Evolutionary conservation across 64 coral and sea anemone genomes (phyloP), one percentile per base, ranked within the genome.

Genomic region (Porites australiensis): DNA sequence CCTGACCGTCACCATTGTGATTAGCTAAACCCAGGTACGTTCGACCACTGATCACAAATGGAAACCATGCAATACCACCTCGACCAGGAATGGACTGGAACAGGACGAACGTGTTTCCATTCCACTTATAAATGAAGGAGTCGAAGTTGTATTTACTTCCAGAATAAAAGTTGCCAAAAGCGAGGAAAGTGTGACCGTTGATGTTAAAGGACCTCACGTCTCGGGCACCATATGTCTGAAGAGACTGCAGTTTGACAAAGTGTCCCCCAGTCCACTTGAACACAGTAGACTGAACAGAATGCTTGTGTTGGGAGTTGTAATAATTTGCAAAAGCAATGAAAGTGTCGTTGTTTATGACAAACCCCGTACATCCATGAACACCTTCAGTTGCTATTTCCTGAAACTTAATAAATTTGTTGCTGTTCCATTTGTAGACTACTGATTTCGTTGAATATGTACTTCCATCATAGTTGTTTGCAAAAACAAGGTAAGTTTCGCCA

Each of bases 141-240:
- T 78, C 14, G 48, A 16, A 59, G 43, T 77, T 86, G 64, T 82
- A 23, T 23, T 46, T 78, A 14, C 90, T 63, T 50, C 73, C 73
- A 76, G 73, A 76, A 47, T 75, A 92, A 13, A 58, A 66, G 71
- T 77, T 87, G 49, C 77, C 64, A 20, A 69, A 82, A 44, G 72
- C 82, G 8, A 92, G 59, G 58, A 86, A 92, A 64, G 86, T 87
- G 23, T 92, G 81, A n/a, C 90, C 90, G 61, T 92, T 92, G 62
- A 86, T 77, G 5, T 72, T 86, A 44, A 92, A 75, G 52, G 81
- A 64, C 27, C 68, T 65, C 70, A 86, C 70, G 44, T 86, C 81
- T 8, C 19, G 76, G 7, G 50, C 72, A 0, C 82, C 90, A 5
- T 69, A 73, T 10, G 90, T 77, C 20, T 82, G 50, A 13, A 92